Conservation (phyloP, 2,888 invertebrate species). For the Mesochorus sp. region DNA sequence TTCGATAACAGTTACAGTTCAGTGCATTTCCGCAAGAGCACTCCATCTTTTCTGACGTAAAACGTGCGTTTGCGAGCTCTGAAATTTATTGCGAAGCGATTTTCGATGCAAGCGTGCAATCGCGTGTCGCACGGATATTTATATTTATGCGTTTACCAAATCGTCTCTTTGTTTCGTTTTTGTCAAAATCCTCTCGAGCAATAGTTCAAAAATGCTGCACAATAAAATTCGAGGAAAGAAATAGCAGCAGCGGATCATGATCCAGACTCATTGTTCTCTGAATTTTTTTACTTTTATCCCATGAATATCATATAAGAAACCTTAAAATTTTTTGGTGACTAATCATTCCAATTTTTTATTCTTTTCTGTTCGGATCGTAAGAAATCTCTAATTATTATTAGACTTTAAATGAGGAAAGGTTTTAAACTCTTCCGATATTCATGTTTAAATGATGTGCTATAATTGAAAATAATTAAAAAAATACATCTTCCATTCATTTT, state of each 20-base stretch:
- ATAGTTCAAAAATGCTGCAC: neutral
- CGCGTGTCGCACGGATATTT: slow-evolving; percentile 13
- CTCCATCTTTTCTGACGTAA: neutral
- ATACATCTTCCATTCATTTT: no score
- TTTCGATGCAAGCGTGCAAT: neutral
- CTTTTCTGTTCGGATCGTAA: neutral
- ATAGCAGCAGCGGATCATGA: neutral
- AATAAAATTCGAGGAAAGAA: neutral
- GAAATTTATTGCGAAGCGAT: slow-evolving; percentile 26
- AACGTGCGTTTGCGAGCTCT: neutral
- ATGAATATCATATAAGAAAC: neutral
- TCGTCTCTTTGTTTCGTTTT: neutral
- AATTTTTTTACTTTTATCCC: neutral
- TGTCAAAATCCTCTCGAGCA: neutral
- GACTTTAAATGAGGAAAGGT: neutral
- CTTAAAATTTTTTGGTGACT: slow-evolving; percentile 16
- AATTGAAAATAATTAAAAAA: no score
- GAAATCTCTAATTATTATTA: neutral
- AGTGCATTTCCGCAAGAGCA: neutral
- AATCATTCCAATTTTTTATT: neutral
- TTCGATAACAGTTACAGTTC: neutral
- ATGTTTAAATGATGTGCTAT: no score
- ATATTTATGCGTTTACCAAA: neutral
- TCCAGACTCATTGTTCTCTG: neutral
- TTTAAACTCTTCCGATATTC: neutral